Evolutionary conservation across 2,888 invertebrate genomes (phyloP).

Genomic region (Metalampra italica): DNA sequence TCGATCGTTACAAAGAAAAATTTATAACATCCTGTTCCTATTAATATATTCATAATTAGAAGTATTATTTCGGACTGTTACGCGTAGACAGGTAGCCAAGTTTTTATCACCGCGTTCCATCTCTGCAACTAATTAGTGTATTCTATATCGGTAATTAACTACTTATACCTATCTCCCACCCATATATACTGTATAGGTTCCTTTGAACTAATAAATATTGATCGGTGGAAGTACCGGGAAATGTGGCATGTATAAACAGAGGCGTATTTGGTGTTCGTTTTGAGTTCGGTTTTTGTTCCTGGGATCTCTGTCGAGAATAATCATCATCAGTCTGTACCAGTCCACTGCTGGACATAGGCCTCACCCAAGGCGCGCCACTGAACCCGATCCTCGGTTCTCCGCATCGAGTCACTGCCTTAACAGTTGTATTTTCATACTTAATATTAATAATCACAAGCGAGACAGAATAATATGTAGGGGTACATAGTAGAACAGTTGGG

Average conservation of each 20-base stretch:
- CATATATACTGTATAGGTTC: conserved; percentile 27
- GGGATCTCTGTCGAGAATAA: no score
- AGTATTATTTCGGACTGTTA: conserved; percentile 4
- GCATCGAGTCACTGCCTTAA: no score
- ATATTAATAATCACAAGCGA: no score
- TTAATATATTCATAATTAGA: conserved; percentile 5
- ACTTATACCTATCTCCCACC: conserved; percentile 23
- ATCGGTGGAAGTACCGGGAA: conserved; percentile 44
- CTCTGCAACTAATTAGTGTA: background rate
- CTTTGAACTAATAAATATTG: conserved; percentile 61
- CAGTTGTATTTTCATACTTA: no score
- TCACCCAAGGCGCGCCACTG: no score
- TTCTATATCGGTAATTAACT: background rate
- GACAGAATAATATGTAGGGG: no score
- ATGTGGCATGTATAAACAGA: conserved; percentile 5
- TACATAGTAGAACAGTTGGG: no score
- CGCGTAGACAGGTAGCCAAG: conserved; percentile 9
- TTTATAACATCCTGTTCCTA: conserved; percentile 11
- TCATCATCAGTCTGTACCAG: no score
- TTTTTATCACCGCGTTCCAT: background rate
- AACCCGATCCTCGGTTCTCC: no score
- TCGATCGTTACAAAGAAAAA: conserved; percentile 3
- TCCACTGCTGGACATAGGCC: no score
- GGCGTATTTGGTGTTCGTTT: conserved; percentile 1
- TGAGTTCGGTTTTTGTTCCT: no score